Evolutionary conservation across 1,140 invertebrate genomes (phyloP).

Genomic region (Pentalonia nigronervosa): DNA sequence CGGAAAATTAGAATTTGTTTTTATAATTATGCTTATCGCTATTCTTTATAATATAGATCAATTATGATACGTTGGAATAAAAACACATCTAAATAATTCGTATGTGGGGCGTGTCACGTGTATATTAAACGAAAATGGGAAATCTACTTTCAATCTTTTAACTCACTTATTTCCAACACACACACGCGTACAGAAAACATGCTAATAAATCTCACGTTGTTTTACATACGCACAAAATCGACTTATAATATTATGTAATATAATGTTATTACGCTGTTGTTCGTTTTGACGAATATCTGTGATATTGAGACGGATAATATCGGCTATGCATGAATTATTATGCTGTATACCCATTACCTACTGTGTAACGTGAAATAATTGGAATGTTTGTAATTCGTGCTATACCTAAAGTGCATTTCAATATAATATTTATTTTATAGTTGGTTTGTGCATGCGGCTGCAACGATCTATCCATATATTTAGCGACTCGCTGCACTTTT

Average conservation of each 20-base stretch:
- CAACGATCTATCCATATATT: not conserved
- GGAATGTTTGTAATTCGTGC: not conserved
- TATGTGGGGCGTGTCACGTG: too few species aligned
- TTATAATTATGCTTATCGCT: too few species aligned
- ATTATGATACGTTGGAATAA: not conserved
- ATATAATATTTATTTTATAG: too few species aligned
- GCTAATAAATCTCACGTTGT: not conserved
- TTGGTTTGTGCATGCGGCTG: not conserved
- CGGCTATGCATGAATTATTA: too few species aligned
- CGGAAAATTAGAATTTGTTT: too few species aligned
- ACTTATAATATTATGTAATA: too few species aligned
- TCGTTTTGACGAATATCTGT: not conserved
- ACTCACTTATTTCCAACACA: not conserved
- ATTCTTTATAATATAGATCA: too few species aligned
- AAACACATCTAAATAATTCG: not conserved
- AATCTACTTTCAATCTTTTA: not conserved
- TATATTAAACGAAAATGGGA: not conserved
- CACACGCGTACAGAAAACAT: not conserved
- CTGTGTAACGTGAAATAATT: not conserved
- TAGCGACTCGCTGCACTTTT: not conserved
- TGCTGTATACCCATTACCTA: not conserved
- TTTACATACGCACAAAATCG: not conserved
- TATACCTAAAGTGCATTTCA: not conserved
- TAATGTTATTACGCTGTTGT: too few species aligned
- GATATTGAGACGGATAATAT: not conserved